phyloP scores from a whole-genome alignment of 53 echinoderm and acorn worm species.

The Holothuria scabra region DNA sequence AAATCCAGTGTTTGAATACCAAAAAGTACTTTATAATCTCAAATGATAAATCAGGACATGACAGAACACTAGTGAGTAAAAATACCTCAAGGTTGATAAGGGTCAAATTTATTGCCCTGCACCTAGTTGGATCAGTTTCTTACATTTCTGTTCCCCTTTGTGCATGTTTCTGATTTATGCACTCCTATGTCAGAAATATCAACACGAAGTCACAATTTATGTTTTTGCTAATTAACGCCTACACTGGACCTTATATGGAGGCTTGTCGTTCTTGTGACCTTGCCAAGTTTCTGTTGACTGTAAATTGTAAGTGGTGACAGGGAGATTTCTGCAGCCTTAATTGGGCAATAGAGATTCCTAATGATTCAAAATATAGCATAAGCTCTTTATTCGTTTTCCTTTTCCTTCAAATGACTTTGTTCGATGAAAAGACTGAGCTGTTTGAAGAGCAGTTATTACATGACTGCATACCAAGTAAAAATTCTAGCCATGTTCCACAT shows the following conservation, averaged over 20 bases:
- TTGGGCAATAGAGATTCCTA: slow-evolving; percentile 33
- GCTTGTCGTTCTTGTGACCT: not conserved
- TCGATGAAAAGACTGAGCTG: slow-evolving; percentile 39
- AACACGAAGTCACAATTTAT: slow-evolving; percentile 35
- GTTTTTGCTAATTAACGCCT: slow-evolving; percentile 38
- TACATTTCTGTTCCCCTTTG: not conserved
- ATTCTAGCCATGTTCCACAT: slow-evolving; percentile 43
- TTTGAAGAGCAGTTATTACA: slow-evolving; percentile 34
- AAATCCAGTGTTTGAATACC: too few species aligned
- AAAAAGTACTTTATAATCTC: too few species aligned
- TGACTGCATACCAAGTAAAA: slow-evolving; percentile 46
- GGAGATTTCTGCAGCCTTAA: slow-evolving; percentile 40
- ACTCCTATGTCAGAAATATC: slow-evolving; percentile 6
- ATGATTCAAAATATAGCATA: slow-evolving; percentile 27
- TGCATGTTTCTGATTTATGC: slow-evolving; percentile 22
- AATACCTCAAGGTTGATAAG: too few species aligned
- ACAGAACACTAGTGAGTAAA: too few species aligned
- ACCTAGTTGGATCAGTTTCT: slow-evolving; percentile 3
- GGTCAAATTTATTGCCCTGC: too few species aligned
- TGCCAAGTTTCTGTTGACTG: slow-evolving; percentile 21
- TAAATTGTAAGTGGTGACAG: slow-evolving; percentile 34
- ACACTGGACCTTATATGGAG: slow-evolving; percentile 31
- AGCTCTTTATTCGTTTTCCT: slow-evolving; percentile 6
- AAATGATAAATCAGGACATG: too few species aligned
- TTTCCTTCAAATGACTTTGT: slow-evolving; percentile 9